phyloP scores from a whole-genome alignment of 2,888 invertebrate species.

The Drosophila ezoana region DNA sequence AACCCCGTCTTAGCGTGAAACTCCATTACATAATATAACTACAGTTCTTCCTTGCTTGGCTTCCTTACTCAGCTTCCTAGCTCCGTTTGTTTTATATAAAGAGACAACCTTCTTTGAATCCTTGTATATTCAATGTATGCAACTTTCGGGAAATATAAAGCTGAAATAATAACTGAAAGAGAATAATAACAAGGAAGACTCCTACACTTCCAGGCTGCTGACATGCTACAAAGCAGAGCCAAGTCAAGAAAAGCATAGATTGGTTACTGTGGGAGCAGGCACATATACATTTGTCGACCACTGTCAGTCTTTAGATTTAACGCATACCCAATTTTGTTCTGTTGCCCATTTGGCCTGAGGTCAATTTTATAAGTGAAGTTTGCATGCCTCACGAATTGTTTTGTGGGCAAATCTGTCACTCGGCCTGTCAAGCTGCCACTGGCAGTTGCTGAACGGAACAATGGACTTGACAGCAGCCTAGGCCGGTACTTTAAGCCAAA shows the following conservation, averaged over 20 bases:
- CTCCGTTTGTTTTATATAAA: no score
- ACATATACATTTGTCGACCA: background rate
- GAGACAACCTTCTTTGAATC: no score
- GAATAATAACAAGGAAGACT: no score
- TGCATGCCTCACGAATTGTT: conserved; percentile 65
- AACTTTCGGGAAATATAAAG: no score
- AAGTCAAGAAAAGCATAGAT: conserved; percentile 49
- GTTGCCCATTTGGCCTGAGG: conserved; percentile 31
- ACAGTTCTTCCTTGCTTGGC: no score
- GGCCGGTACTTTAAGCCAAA: conserved; percentile 15
- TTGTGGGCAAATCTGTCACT: conserved; percentile 74
- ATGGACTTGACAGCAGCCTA: conserved; percentile 30
- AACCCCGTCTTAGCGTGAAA: no score
- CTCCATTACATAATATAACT: no score
- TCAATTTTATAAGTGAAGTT: conserved; percentile 56
- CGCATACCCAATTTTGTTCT: conserved; percentile 18
- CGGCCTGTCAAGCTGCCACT: conserved; percentile 64
- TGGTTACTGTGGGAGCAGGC: background rate
- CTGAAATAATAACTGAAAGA: no score
- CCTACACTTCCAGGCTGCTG: background rate
- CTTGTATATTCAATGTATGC: no score
- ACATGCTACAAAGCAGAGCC: background rate
- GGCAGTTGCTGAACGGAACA: conserved; percentile 30
- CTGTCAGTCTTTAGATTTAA: conserved; percentile 12
- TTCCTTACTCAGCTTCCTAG: no score